A percentile compares a stretch with the other conserved stretches of the same genome.
Evolutionary conservation across 2,797 vertebrate species (phyloP).

Genomic region (Macropodus opercularis): DNA sequence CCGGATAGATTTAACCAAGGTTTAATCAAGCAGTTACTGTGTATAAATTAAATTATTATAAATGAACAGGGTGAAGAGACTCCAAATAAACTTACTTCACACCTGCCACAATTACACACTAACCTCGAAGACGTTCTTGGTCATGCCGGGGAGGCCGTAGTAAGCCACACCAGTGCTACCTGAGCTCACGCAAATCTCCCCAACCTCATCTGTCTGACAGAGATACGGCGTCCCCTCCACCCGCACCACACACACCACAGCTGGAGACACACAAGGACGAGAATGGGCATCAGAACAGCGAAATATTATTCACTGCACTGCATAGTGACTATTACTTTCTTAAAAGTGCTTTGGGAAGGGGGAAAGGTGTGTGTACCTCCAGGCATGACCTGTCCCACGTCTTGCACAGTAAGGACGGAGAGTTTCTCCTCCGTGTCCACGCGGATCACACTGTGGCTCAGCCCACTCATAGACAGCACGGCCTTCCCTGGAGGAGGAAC

Average conservation of each 20-base stretch:
- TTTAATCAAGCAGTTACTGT: background rate
- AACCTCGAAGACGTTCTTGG: slow-evolving; percentile 95
- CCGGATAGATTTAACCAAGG: background rate
- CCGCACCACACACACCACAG: slow-evolving; percentile 90
- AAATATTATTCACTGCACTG: background rate
- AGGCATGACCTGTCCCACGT: slow-evolving; percentile 95
- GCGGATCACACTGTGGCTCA: slow-evolving; percentile 92
- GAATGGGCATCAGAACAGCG: background rate
- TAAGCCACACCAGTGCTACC: slow-evolving; percentile 86
- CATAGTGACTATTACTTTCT: too few species aligned
- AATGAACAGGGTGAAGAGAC: too few species aligned
- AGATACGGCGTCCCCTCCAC: slow-evolving; percentile 90
- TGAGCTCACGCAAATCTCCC: slow-evolving; percentile 94
- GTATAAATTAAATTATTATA: too few species aligned
- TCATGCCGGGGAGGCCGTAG: slow-evolving; percentile 94
- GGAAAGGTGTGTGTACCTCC: too few species aligned
- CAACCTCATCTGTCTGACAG: slow-evolving; percentile 93
- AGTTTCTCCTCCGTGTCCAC: slow-evolving; percentile 96
- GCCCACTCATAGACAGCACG: slow-evolving; percentile 92
- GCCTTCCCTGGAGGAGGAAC: slow-evolving; percentile 93
- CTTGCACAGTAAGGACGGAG: slow-evolving; percentile 94
- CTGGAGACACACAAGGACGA: slow-evolving; percentile 68
- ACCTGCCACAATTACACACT: slow-evolving; percentile 21
- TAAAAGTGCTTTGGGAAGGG: background rate
- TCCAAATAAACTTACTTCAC: background rate